Evolutionary conservation across 37 sponge, comb jelly and placozoan genomes (phyloP), one percentile per base, ranked within the genome.

Genomic region (Aphrocallistes beatrix): DNA sequence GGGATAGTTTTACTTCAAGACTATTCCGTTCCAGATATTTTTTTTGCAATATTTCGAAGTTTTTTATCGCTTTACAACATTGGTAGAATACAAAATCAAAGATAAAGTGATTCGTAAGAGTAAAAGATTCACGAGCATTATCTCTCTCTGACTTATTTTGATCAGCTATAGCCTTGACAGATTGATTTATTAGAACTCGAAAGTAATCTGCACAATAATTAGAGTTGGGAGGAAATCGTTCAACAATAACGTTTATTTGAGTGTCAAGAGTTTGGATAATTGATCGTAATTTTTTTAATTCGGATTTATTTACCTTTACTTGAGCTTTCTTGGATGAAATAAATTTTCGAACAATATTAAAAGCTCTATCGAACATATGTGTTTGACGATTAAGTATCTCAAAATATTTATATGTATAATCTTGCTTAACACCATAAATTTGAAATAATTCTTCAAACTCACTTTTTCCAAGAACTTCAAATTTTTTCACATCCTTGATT

Each of bases 1-100:
- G 3, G 10, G 1, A 19, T 25, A 60, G 75, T 28, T 60, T 60
- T 32, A 60, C 10, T 13, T 60, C 75, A 3, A 60, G n/a, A 60
- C 21, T 60, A 13, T 13, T 60, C 75, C n/a, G 75, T 19, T 3
- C 75, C 10, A 60, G 25, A 13, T 32, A 60, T 3, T 60, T 6
- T 32, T 60, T 30, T 60, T 60, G 75, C 75, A 60, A 60, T 6
- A 3, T 28, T 60, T 60, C 75, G n/a, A 60, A 60, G 8, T 21
- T 3, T 60, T 21, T 13, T 19, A 60, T 60, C 10, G 75, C 75
- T 60, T 30, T 60, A 28, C 75, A 60, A 13, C 75, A 60, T 60
- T 60, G 75, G n/a, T 60, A 60, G 21, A 60, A 60, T 19, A 28
- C 34, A 60, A 60, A 60, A 60, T 60, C 75, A 60, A 60, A 60